Evolutionary conservation across 2,113 vertebrate species (phyloP), one percentile per base, ranked within the genome.

Genomic region (Chrysochloris asiatica): DNA sequence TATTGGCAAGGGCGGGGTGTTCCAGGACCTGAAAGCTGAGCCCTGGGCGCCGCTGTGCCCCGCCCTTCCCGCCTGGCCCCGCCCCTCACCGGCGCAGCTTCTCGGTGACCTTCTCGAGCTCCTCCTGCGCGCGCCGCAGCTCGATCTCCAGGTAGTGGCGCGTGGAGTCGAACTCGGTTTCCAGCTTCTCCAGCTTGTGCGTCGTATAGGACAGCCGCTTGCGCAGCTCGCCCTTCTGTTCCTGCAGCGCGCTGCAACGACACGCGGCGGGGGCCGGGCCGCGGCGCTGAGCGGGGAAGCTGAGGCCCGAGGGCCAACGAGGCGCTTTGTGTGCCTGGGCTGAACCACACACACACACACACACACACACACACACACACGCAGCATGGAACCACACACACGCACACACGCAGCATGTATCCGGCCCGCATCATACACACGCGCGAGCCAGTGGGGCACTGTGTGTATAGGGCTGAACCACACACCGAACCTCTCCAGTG

Each of bases 221-320:
- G 73, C 98, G 99, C 96, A 99, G 98, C 97, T 99, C 99, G 83
- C 99, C 99, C 97, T 99, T 99, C 98, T 99, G 99, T 97, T 99
- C 99, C 95, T 99, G 99, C 96, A 99, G 96, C 89, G 98, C 98
- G 94, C 99, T 99, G 97, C 95, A 98, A 98, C 89, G 97, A 98
- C 94, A 97, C 96, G 97, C 92, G 97, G 88, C 92, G 91, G 96
- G 95, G 89, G 92, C 95, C 95, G 89, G 96, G 97, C 96, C 94
- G 71, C 94, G 96, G 88, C 59, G 14, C 88, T 85, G 82, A 92
- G 88, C 79, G 33, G 47, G 76, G 69, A 43, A 61, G 47, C 85
- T 13, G 63, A 82, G 76, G 71, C 83, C 93, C 59, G 45, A 13
- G n/a, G 63, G 28, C 91, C 89, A 6, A 52, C 61, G 10, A 36